Evolutionary conservation across 2,888 invertebrate genomes (phyloP).

Genomic region (Drosophila maculinotata): DNA sequence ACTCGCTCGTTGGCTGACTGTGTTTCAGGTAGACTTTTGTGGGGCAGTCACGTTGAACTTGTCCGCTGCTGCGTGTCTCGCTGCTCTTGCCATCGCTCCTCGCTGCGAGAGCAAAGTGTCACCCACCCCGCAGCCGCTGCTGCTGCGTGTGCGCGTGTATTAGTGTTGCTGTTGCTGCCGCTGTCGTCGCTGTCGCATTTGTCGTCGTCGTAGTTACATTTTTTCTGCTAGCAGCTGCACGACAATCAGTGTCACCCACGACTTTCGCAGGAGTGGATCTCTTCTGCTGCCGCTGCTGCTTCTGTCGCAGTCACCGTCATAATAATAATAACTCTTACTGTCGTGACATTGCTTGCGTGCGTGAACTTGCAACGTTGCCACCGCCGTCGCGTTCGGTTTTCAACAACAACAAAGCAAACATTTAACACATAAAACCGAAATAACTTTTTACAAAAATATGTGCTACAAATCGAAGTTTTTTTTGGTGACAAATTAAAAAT

Average conservation of each 20-base stretch:
- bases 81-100: conserved; percentile 30
- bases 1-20: conserved; percentile 47
- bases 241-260: conserved; percentile 84
- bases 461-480: conserved; percentile 47
- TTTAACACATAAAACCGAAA: neutral
- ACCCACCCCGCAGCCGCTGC: conserved; percentile 61
- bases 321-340: conserved; percentile 25
- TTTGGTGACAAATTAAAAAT: conserved; percentile 40
- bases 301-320: conserved; percentile 42
- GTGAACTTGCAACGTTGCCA: conserved; percentile 21
- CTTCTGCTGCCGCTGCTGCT: conserved; percentile 44
- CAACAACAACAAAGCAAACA: neutral
- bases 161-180: conserved; percentile 30
- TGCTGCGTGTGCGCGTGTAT: conserved; percentile 19
- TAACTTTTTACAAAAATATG: conserved; percentile 43
- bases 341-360: conserved; percentile 19
- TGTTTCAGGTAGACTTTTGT: conserved; percentile 76
- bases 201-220: conserved; percentile 57
- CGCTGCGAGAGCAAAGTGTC: conserved; percentile 62
- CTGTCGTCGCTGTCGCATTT: conserved; percentile 30
- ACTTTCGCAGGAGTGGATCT: conserved; percentile 82
- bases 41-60: conserved; percentile 84
- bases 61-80: conserved; percentile 83
- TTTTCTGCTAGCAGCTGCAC: conserved; percentile 68
- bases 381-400: conserved; percentile 33